Conservation (phyloP, 1,140 invertebrate species). For the Bombus soroeensis region DNA sequence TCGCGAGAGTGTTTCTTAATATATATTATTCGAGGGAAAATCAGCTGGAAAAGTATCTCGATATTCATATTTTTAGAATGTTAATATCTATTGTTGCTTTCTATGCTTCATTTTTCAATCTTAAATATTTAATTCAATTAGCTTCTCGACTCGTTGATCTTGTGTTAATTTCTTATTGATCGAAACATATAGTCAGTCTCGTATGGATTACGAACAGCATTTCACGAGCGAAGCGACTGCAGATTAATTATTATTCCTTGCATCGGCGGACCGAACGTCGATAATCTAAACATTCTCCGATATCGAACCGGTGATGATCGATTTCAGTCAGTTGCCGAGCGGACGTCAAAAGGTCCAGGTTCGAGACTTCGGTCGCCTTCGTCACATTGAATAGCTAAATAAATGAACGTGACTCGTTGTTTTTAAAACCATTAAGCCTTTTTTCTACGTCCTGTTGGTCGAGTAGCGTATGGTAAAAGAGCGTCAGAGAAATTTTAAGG, state of each 20-base stretch:
- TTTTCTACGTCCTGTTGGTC: too few relatives aligned
- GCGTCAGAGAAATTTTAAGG: conserved; percentile 4
- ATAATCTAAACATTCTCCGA: too few relatives aligned
- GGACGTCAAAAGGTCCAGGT: too few relatives aligned
- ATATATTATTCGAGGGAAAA: not conserved
- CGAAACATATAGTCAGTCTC: too few relatives aligned
- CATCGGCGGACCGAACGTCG: not conserved
- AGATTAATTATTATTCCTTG: not conserved
- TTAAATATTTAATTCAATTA: not conserved
- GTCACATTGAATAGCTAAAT: too few relatives aligned
- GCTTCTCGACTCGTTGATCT: not conserved
- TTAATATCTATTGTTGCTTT: not conserved
- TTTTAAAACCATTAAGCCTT: too few relatives aligned
- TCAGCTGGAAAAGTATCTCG: not conserved
- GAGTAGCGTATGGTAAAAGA: not conserved
- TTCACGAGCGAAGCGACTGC: too few relatives aligned
- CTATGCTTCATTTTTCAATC: not conserved
- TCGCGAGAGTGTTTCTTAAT: not conserved
- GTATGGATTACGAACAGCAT: too few relatives aligned
- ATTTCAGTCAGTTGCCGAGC: too few relatives aligned
- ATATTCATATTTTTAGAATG: not conserved
- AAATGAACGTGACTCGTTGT: too few relatives aligned
- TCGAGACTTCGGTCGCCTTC: too few relatives aligned
- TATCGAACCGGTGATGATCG: too few relatives aligned
- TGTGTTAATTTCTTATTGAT: not conserved